phyloP scores from a whole-genome alignment of 2,113 vertebrate species.

The Menura novaehollandiae region DNA sequence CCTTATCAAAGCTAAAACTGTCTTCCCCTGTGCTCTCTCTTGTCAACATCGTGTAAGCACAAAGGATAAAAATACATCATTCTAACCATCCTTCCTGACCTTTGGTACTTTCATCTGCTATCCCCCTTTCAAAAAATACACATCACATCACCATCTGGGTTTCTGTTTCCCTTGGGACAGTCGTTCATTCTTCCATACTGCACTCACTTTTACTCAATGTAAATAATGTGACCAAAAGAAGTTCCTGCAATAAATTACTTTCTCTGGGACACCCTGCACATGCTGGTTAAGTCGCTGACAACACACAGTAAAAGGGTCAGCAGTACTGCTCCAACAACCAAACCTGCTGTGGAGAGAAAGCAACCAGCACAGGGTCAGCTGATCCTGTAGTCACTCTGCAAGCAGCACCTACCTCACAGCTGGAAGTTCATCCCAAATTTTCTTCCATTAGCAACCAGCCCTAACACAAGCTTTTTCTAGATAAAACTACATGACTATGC shows the following conservation, averaged over 20 bases:
- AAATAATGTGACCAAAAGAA: neutral
- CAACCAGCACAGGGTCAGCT: neutral
- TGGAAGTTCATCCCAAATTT: neutral
- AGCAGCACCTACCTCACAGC: neutral
- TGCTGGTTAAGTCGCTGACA: neutral
- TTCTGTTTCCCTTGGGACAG: neutral
- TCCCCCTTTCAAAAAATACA: neutral
- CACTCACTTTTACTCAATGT: neutral
- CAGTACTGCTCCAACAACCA: neutral
- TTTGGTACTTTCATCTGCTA: neutral
- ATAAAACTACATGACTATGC: neutral
- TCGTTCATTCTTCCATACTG: neutral
- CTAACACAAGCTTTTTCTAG: neutral
- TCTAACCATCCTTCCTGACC: neutral
- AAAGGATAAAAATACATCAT: neutral
- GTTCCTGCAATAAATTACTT: neutral
- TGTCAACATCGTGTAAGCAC: accelerated
- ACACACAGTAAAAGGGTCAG: accelerated
- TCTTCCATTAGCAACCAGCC: neutral
- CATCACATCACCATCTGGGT: neutral
- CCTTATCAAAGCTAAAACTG: neutral
- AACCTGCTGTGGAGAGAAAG: neutral
- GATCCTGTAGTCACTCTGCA: neutral
- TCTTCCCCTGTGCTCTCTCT: neutral
- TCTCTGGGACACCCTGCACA: neutral